These are phyloP conservation scores for Malurus melanocephalus DNA, from an alignment of 2,113 vertebrate species.

Conservation along the genomic window DNA sequence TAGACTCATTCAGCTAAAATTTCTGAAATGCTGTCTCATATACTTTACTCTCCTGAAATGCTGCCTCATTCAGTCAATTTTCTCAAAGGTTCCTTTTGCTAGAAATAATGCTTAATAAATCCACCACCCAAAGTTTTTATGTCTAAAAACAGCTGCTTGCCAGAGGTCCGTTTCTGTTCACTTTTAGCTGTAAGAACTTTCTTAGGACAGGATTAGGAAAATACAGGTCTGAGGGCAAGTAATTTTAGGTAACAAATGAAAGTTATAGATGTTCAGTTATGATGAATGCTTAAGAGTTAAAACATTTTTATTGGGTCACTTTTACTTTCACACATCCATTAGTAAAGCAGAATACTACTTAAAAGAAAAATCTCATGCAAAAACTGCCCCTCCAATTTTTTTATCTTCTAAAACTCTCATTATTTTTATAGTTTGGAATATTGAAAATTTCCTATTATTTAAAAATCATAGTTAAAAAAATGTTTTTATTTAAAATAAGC, in stretches of 20 bases:
- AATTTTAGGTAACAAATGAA: not conserved
- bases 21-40: slow-evolving; percentile 9
- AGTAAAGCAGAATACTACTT: not conserved
- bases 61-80: not conserved
- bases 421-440: not conserved
- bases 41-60: slow-evolving; percentile 11
- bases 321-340: not conserved
- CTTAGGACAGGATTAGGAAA: not conserved
- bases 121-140: not conserved
- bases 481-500: not conserved
- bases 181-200: not conserved
- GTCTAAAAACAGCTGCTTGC: not conserved
- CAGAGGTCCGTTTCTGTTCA: not conserved
- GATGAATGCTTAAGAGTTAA: not conserved
- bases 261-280: not conserved
- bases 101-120: slow-evolving; percentile 7
- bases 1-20: slow-evolving; percentile 27
- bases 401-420: not conserved
- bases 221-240: not conserved
- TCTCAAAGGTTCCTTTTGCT: not conserved
- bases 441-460: not conserved
- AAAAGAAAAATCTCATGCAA: not conserved
- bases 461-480: not conserved
- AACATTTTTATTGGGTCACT: not conserved
- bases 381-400: not conserved